These are phyloP conservation scores for Bufo gargarizans DNA, from an alignment of 2,113 vertebrate genomes.

Conservation along the genomic window DNA sequence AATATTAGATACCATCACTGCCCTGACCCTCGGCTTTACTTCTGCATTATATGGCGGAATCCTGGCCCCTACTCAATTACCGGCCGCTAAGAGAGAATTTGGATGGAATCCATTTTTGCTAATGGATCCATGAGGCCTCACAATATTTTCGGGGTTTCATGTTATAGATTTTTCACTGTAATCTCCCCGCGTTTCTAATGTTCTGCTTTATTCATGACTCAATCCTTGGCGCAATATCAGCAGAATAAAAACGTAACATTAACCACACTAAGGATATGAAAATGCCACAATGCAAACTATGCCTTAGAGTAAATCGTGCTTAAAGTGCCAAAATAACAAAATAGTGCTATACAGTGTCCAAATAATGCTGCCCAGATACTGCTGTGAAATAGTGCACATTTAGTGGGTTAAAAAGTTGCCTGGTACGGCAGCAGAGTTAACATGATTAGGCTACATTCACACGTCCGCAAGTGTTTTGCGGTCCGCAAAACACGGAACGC, in stretches of 20 bases:
- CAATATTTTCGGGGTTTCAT: not conserved
- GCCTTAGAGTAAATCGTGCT: too few species aligned
- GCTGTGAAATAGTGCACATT: too few species aligned
- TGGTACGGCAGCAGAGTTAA: too few species aligned
- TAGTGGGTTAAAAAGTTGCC: too few species aligned
- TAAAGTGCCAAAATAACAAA: too few species aligned
- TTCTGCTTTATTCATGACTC: not conserved
- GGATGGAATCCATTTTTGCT: constrained; percentile 18
- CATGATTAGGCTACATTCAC: too few species aligned
- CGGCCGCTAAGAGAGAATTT: not conserved
- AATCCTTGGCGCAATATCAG: not conserved
- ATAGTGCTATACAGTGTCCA: too few species aligned
- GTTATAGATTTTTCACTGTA: not conserved
- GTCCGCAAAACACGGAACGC: too few species aligned
- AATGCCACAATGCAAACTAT: not conserved
- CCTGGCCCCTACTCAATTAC: not conserved
- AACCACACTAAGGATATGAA: not conserved
- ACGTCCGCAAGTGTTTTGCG: too few species aligned
- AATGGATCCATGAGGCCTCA: not conserved
- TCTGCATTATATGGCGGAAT: not conserved
- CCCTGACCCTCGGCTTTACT: not conserved
- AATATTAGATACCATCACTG: not conserved
- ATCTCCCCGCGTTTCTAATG: not conserved
- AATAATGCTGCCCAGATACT: too few species aligned
- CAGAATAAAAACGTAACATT: not conserved